phyloP scores from a whole-genome alignment of 2,888 invertebrate genomes.

The Heliothis peltigera region DNA sequence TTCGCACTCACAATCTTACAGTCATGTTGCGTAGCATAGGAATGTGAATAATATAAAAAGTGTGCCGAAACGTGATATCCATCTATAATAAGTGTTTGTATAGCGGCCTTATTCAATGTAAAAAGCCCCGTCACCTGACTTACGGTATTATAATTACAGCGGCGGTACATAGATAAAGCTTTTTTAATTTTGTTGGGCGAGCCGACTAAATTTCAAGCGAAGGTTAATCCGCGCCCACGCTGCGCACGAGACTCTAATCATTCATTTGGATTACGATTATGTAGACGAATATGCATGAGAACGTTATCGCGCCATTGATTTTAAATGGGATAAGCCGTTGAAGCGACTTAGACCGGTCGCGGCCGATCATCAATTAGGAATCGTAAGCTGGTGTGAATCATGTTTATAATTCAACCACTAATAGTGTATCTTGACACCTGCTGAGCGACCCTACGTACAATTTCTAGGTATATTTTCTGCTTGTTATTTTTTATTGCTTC shows the following conservation, averaged over 20 bases:
- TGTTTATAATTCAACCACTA: conserved; percentile 57
- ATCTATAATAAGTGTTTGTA: conserved; percentile 68
- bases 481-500: conserved; percentile 58
- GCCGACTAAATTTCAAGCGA: conserved; percentile 63
- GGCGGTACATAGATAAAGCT: conserved; percentile 77
- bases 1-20: conserved; percentile 23
- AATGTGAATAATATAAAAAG: conserved; percentile 61
- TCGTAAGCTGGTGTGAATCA: conserved; percentile 56
- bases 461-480: conserved; percentile 37
- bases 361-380: conserved; percentile 60
- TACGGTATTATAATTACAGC: conserved; percentile 81
- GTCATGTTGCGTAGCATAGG: conserved; percentile 30
- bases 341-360: conserved; percentile 63
- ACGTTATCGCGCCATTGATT: conserved; percentile 83
- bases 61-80: conserved; percentile 59
- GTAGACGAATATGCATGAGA: conserved; percentile 83
- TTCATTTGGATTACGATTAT: conserved; percentile 85
- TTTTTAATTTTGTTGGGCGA: conserved; percentile 69
- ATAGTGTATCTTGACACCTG: conserved; percentile 48
- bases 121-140: conserved; percentile 77
- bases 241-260: conserved; percentile 80
- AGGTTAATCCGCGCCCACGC: conserved; percentile 84
- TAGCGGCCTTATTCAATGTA: conserved; percentile 70
- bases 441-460: conserved; percentile 23
- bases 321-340: conserved; percentile 80